Evolutionary conservation across 1,140 invertebrate species (phyloP).

Genomic region (Bombus affinis): DNA sequence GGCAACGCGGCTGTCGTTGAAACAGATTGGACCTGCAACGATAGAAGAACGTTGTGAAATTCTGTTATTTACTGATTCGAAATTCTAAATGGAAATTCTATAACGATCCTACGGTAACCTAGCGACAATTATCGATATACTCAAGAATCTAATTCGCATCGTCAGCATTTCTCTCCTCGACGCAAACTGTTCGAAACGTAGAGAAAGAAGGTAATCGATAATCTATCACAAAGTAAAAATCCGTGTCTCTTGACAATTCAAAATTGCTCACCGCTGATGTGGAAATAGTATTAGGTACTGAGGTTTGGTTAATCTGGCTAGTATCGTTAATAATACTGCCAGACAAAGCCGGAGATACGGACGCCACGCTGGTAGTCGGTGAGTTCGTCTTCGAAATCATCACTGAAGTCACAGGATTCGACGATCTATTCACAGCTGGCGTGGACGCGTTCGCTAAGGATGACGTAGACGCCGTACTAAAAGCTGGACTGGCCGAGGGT

Average conservation of each 20-base stretch:
- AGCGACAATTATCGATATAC: background rate
- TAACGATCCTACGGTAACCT: no score
- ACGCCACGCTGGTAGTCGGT: constrained; percentile 68
- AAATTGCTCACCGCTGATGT: constrained; percentile 64
- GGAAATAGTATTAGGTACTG: constrained; percentile 64
- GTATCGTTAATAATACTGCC: background rate
- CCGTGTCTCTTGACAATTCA: no score
- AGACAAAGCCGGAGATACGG: constrained; percentile 63
- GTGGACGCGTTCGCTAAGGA: constrained; percentile 76
- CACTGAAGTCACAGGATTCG: constrained; percentile 71
- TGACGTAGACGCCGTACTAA: constrained; percentile 80
- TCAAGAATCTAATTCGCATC: no score
- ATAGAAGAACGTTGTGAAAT: constrained; percentile 4
- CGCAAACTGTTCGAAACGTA: no score
- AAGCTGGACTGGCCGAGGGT: constrained; percentile 77
- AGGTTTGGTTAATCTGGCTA: constrained; percentile 64
- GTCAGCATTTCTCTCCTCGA: no score
- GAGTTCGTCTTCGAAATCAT: constrained; percentile 69
- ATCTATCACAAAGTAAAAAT: no score
- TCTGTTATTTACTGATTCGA: background rate
- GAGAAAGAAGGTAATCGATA: no score
- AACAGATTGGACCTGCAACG: constrained; percentile 73
- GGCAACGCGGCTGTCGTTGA: constrained; percentile 82
- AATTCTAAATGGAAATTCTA: no score
- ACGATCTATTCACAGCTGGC: constrained; percentile 78